These are phyloP conservation scores for Cydia pomonella DNA, from an alignment of 1,140 invertebrate species.

Conservation along the genomic window DNA sequence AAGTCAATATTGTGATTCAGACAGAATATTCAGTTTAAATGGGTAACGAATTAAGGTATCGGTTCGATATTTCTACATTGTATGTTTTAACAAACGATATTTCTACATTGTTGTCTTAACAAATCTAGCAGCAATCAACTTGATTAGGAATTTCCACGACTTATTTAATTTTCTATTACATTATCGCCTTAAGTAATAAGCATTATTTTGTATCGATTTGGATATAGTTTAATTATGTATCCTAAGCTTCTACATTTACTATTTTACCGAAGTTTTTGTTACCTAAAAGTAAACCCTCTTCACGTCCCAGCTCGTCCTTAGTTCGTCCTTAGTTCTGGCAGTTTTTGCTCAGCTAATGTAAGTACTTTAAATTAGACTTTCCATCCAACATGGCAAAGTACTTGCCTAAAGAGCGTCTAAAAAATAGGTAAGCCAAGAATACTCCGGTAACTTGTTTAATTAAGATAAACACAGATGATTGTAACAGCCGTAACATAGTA, in stretches of 20 bases:
- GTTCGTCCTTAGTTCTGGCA: not conserved
- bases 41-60: too few relatives aligned
- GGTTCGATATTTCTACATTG: too few relatives aligned
- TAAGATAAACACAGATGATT: conserved; percentile 6
- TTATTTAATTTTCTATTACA: too few relatives aligned
- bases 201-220: too few relatives aligned
- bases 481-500: conserved; percentile 4
- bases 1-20: not conserved
- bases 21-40: not conserved
- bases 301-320: not conserved
- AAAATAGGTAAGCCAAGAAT: not conserved
- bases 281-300: not conserved
- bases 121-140: too few relatives aligned
- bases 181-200: too few relatives aligned
- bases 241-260: too few relatives aligned
- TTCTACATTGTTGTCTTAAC: too few relatives aligned
- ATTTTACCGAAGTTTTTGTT: not conserved
- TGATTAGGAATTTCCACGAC: too few relatives aligned
- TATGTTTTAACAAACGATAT: too few relatives aligned
- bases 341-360: not conserved
- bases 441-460: not conserved
- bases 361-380: not conserved
- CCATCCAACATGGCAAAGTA: not conserved
- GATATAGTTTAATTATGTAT: too few relatives aligned
- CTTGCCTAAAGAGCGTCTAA: not conserved